Percentiles rank a stretch among this genome's conserved stretches.
Evolutionary conservation across 92 coral and sea anemone genomes (phyloP).

Genomic region (Umimayanthus chanpuru): DNA sequence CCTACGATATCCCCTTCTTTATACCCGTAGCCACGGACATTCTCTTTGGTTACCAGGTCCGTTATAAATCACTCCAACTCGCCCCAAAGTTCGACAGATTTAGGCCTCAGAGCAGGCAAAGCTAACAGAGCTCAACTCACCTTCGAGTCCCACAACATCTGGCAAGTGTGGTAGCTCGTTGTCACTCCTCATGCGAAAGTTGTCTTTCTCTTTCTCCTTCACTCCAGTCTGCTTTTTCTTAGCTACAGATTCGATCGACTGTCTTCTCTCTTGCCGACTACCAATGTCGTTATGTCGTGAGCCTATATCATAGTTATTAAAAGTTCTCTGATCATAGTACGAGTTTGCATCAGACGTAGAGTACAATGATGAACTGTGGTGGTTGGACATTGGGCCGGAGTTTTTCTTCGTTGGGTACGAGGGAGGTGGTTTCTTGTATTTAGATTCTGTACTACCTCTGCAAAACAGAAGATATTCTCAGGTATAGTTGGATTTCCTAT

Average conservation of each 20-base stretch:
- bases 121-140: slow-evolving; percentile 40
- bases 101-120: background rate
- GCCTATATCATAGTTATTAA: slow-evolving; percentile 79
- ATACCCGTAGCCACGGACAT: too few relatives aligned
- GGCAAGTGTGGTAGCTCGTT: slow-evolving; percentile 92
- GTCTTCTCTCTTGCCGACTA: slow-evolving; percentile 76
- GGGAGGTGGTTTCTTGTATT: slow-evolving; percentile 81
- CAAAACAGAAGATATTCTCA: slow-evolving; percentile 9
- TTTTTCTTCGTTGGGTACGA: slow-evolving; percentile 68
- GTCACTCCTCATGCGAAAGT: slow-evolving; percentile 70
- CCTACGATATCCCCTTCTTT: too few relatives aligned
- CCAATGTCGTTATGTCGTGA: slow-evolving; percentile 76
- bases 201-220: slow-evolving; percentile 74
- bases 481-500: background rate
- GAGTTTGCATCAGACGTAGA: slow-evolving; percentile 68
- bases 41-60: background rate
- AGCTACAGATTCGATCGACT: slow-evolving; percentile 81
- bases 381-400: slow-evolving; percentile 77
- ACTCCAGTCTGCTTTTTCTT: slow-evolving; percentile 76
- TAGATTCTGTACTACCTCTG: slow-evolving; percentile 77
- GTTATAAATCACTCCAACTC: background rate
- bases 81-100: background rate
- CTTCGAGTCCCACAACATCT: slow-evolving; percentile 91
- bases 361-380: slow-evolving; percentile 71
- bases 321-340: slow-evolving; percentile 82